These are phyloP conservation scores for Urosaurus nigricauda DNA, from an alignment of 2,797 vertebrate species.

Conservation along the genomic window DNA sequence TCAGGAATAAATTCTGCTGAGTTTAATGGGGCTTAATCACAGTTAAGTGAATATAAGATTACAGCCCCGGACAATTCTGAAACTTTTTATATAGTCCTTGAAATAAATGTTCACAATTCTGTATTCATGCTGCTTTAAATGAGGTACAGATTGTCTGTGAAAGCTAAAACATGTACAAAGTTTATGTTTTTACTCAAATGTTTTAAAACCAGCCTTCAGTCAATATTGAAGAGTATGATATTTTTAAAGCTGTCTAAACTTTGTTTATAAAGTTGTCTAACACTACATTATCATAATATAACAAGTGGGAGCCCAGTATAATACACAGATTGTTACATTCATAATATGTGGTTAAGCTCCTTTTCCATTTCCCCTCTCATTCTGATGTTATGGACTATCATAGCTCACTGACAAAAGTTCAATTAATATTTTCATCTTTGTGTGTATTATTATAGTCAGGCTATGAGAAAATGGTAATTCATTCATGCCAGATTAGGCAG, in stretches of 20 bases:
- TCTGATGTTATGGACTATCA: background rate
- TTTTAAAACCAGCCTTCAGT: background rate
- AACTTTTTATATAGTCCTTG: too few relatives aligned
- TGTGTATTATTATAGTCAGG: conserved; percentile 1
- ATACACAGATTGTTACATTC: background rate
- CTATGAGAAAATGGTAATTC: background rate
- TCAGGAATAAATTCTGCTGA: too few relatives aligned
- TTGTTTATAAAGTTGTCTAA: too few relatives aligned
- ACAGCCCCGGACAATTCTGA: too few relatives aligned
- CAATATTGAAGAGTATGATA: background rate
- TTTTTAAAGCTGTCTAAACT: background rate
- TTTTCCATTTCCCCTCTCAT: background rate
- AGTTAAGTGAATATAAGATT: too few relatives aligned
- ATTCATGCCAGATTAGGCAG: background rate
- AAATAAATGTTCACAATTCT: too few relatives aligned
- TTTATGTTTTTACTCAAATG: background rate
- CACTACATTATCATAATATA: background rate
- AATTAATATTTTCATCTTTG: conserved; percentile 18
- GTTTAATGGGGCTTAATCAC: too few relatives aligned
- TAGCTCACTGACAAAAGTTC: background rate
- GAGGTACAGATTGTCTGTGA: too few relatives aligned
- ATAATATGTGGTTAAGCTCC: background rate
- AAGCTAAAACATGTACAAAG: too few relatives aligned
- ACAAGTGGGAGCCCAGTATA: background rate
- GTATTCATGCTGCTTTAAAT: too few relatives aligned